phyloP scores from a whole-genome alignment of 2,888 invertebrate genomes.

The Cryptocheilus praepositus region DNA sequence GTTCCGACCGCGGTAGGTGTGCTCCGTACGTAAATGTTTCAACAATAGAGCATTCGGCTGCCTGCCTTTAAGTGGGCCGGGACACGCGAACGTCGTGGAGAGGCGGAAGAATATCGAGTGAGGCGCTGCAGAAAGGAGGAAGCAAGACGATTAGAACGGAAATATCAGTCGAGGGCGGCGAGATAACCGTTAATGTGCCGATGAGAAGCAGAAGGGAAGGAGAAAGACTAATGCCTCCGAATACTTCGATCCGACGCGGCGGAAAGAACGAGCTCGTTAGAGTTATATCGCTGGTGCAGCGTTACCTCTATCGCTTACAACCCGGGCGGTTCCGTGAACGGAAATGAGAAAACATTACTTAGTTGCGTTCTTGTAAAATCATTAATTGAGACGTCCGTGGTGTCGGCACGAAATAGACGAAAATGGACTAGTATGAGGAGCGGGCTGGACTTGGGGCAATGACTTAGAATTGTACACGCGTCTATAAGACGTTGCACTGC shows the following conservation, averaged over 20 bases:
- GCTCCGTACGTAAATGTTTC: constrained; percentile 24
- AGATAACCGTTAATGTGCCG: no score
- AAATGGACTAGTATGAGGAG: neutral
- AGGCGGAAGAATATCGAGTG: constrained; percentile 22
- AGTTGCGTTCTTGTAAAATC: constrained; percentile 16
- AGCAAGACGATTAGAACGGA: neutral
- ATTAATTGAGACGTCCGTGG: neutral
- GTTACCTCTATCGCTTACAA: neutral
- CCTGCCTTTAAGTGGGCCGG: constrained; percentile 19
- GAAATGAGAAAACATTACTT: constrained; percentile 9
- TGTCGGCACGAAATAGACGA: neutral
- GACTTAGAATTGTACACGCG: no score
- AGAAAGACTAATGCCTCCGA: no score
- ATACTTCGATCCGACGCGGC: no score
- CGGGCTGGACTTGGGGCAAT: neutral
- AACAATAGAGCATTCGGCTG: constrained; percentile 23
- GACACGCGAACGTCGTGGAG: constrained; percentile 10
- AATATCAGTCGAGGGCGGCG: no score
- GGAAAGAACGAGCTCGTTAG: constrained; percentile 11
- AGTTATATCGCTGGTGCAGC: neutral
- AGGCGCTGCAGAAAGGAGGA: neutral
- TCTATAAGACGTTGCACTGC: no score
- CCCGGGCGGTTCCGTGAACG: neutral
- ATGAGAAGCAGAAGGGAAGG: no score
- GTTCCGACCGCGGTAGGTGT: constrained; percentile 27